These are phyloP conservation scores for Cepaea nemoralis DNA, from an alignment of 1,140 invertebrate genomes.

Conservation along the genomic window DNA sequence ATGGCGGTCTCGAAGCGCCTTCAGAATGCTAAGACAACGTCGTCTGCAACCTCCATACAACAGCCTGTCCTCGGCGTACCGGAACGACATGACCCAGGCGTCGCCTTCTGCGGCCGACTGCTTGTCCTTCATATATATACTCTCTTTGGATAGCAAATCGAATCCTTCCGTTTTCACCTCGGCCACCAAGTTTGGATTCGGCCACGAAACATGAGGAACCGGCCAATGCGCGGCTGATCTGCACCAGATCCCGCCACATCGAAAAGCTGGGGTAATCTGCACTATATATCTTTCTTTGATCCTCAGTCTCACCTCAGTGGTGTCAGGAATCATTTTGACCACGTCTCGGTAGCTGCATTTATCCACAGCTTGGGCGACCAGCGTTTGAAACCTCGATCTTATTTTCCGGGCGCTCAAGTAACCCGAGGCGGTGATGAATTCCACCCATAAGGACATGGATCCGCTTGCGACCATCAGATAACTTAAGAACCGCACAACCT, in stretches of 20 bases:
- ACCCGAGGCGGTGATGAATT: constrained; percentile 95
- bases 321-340: constrained; percentile 93
- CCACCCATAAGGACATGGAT: constrained; percentile 97
- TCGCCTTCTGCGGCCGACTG: constrained; percentile 93
- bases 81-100: constrained; percentile 95
- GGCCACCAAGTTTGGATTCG: constrained; percentile 91
- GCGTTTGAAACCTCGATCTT: constrained; percentile 89
- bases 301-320: constrained; percentile 87
- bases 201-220: constrained; percentile 89
- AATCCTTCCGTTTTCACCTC: constrained; percentile 98
- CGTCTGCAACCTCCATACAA: constrained; percentile 88
- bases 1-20: constrained; percentile 93
- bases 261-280: constrained; percentile 87
- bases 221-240: constrained; percentile 96
- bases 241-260: constrained; percentile 95
- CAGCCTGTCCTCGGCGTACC: constrained; percentile 92
- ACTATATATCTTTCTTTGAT: constrained; percentile 88
- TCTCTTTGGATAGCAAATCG: constrained; percentile 92
- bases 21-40: constrained; percentile 91
- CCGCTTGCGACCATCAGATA: constrained; percentile 92
- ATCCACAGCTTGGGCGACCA: constrained; percentile 81
- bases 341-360: constrained; percentile 82
- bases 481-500: constrained; percentile 91
- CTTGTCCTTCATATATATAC: constrained; percentile 80
- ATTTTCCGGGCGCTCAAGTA: constrained; percentile 94